Evolutionary conservation across 2,797 vertebrate species (phyloP).

Genomic region (Amblyraja radiata): DNA sequence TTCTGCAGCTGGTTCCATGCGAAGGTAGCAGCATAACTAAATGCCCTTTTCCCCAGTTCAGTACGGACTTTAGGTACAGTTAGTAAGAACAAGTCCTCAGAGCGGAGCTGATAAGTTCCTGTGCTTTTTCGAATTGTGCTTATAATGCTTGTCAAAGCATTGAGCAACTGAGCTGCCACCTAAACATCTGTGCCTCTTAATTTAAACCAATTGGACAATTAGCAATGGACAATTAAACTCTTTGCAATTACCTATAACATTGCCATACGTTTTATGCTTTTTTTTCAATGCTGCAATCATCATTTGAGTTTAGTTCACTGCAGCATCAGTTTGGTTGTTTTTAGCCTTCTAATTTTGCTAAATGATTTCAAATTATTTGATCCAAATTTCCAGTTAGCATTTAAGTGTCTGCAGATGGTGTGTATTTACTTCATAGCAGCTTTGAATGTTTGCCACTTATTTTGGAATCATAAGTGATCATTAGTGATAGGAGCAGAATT

Average conservation of each 20-base stretch:
- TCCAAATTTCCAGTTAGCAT: not conserved
- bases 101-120: too few species aligned
- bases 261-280: not conserved
- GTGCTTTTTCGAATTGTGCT: too few species aligned
- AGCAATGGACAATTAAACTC: not conserved
- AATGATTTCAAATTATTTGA: not conserved
- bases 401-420: not conserved
- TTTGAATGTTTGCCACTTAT: not conserved
- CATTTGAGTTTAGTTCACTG: not conserved
- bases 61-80: too few species aligned
- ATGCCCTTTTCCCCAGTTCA: too few species aligned
- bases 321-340: too few species aligned
- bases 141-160: not conserved
- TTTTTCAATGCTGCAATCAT: not conserved
- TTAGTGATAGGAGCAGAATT: too few species aligned
- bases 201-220: not conserved
- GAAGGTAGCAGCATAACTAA: too few species aligned
- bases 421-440: not conserved
- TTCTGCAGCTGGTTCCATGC: too few species aligned
- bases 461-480: not conserved
- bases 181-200: not conserved
- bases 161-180: not conserved
- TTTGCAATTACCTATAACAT: not conserved
- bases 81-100: too few species aligned
- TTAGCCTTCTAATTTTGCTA: too few species aligned